phyloP scores from a whole-genome alignment of 2,113 vertebrate species.

The Pycnonotus jocosus region DNA sequence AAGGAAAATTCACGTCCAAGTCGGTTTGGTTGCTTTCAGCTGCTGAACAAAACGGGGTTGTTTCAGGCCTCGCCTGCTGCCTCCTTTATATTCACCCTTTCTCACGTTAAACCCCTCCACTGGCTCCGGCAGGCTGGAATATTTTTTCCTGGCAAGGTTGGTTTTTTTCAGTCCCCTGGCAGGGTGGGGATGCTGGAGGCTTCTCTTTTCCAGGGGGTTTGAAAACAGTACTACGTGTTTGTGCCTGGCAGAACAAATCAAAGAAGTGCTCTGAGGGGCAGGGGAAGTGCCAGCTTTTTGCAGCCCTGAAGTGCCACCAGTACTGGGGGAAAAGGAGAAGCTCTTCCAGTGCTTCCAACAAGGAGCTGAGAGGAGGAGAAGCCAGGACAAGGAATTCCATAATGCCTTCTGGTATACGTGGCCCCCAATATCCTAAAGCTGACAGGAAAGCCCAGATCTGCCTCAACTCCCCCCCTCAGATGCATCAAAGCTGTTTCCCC shows the following conservation, averaged over 20 bases:
- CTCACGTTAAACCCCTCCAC: background rate
- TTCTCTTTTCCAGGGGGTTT: background rate
- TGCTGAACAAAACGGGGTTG: constrained; percentile 22
- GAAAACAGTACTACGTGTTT: background rate
- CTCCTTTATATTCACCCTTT: constrained; percentile 22
- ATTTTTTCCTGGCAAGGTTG: constrained; percentile 1
- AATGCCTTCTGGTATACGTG: background rate
- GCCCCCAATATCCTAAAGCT: background rate
- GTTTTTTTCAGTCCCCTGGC: background rate
- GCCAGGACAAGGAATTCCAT: background rate
- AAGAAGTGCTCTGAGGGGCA: background rate
- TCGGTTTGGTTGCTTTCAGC: constrained; percentile 31
- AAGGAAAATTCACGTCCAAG: background rate
- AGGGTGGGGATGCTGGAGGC: background rate
- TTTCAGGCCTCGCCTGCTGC: constrained; percentile 19
- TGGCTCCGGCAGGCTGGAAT: background rate
- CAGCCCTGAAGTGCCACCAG: background rate
- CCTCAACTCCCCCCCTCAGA: background rate
- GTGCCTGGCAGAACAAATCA: background rate
- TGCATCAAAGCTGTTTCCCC: background rate
- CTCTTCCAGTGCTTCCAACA: background rate
- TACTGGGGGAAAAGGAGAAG: background rate
- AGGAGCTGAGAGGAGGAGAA: background rate
- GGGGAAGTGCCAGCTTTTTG: background rate
- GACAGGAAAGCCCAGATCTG: background rate